Percentiles rank a stretch among this genome's conserved stretches.
These are phyloP conservation scores for Xestoiulus laeticollis DNA, from an alignment of 2,888 invertebrate genomes.

Conservation along the genomic window DNA sequence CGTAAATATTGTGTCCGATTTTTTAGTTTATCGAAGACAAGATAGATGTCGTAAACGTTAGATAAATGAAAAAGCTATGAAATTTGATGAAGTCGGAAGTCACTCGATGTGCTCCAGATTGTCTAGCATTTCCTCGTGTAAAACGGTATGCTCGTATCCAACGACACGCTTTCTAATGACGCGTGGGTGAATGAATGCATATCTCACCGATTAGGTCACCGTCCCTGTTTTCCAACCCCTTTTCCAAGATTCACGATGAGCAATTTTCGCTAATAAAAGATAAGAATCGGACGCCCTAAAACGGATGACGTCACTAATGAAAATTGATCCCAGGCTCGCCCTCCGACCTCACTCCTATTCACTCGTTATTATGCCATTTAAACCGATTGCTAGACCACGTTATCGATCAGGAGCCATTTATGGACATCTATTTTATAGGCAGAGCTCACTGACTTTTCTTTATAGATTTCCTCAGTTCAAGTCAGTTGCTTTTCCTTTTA, in stretches of 20 bases:
- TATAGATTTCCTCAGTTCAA: background rate
- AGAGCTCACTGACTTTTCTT: background rate
- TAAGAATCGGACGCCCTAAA: background rate
- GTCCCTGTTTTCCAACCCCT: background rate
- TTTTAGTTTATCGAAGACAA: no score
- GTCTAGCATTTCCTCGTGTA: no score
- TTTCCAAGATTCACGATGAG: constrained; percentile 26
- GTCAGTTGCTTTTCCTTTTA: background rate
- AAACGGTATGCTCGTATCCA: no score
- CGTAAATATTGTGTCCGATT: no score
- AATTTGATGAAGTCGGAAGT: no score
- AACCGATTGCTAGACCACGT: background rate
- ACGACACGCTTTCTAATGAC: background rate
- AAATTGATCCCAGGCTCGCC: background rate
- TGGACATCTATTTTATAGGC: background rate
- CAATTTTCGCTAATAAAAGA: constrained; percentile 26
- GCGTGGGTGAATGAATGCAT: constrained; percentile 1
- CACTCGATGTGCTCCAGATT: no score
- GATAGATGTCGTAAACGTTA: no score
- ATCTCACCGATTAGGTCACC: background rate
- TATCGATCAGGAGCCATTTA: constrained; percentile 7
- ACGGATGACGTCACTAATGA: background rate
- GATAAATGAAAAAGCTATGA: no score
- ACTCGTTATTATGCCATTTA: no score
- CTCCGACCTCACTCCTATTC: background rate